These are phyloP conservation scores for Dipus sagitta DNA, from an alignment of 2,797 vertebrate species.

Conservation along the genomic window DNA sequence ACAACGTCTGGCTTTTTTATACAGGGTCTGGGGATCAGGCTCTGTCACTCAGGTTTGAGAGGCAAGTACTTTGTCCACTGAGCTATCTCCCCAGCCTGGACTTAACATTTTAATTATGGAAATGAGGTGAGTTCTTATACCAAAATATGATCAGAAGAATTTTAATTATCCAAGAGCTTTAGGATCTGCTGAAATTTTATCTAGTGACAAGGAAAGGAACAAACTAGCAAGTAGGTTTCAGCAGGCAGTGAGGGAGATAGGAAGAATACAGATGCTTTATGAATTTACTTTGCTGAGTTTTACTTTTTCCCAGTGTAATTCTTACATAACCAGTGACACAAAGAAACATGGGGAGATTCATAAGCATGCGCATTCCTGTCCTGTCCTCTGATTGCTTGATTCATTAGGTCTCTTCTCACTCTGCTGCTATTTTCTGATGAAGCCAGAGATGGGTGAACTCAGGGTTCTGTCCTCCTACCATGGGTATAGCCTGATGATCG, in stretches of 20 bases:
- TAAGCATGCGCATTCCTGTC: not conserved
- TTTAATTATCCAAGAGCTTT: slow-evolving; percentile 59
- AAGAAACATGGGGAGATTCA: not conserved
- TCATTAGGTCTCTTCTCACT: slow-evolving; percentile 20
- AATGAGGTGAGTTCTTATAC: slow-evolving; percentile 48
- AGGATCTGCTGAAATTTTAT: slow-evolving; percentile 18
- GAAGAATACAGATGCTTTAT: slow-evolving; percentile 17
- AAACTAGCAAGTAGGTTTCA: slow-evolving; percentile 54
- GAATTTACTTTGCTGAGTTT: slow-evolving; percentile 26
- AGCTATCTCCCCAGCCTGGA: not conserved
- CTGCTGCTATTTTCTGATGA: slow-evolving; percentile 10
- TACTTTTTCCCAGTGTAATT: not conserved
- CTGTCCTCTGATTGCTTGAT: not conserved
- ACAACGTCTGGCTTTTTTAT: too few species aligned
- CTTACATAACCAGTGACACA: not conserved
- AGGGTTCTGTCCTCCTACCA: slow-evolving; percentile 16
- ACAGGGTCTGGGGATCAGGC: too few species aligned
- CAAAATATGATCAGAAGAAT: slow-evolving; percentile 19
- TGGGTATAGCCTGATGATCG: not conserved
- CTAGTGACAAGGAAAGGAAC: slow-evolving; percentile 50
- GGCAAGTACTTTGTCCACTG: too few species aligned
- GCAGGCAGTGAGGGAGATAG: not conserved
- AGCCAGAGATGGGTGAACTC: slow-evolving; percentile 13
- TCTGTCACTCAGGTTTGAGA: too few species aligned
- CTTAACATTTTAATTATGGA: slow-evolving; percentile 54